phyloP scores from a whole-genome alignment of 2,797 vertebrate species.

The Pseudochirops cupreus region DNA sequence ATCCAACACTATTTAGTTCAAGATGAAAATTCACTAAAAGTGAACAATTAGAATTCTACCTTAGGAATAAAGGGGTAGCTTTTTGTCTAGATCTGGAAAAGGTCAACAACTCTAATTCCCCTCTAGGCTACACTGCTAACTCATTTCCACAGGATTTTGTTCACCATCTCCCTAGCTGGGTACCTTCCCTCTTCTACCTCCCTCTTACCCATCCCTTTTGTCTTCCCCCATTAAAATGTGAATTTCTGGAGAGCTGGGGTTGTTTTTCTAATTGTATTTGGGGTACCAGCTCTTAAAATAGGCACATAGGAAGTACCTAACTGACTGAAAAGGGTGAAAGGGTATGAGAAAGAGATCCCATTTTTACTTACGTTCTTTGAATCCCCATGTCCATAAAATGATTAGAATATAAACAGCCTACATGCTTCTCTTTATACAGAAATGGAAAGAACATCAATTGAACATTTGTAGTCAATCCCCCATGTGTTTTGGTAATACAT shows the following conservation, averaged over 20 bases:
- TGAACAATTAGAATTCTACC: conserved; percentile 51
- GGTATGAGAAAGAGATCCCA: conserved; percentile 20
- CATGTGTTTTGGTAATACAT: conserved; percentile 51
- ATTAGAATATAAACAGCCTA: conserved; percentile 54
- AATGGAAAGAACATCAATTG: conserved; percentile 23
- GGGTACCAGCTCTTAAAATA: background rate
- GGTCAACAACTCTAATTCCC: background rate
- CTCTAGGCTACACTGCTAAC: background rate
- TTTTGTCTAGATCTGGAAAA: conserved; percentile 57
- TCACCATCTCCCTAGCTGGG: background rate
- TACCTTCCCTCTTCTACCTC: background rate
- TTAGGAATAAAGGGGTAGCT: conserved; percentile 33
- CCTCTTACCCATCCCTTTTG: background rate
- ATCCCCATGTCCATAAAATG: conserved; percentile 43
- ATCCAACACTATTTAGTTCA: conserved; percentile 33
- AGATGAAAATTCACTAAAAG: conserved; percentile 60
- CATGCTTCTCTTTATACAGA: conserved; percentile 44
- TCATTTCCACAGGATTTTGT: background rate
- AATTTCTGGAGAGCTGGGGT: background rate
- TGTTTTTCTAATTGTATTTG: background rate
- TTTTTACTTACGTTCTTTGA: conserved; percentile 66
- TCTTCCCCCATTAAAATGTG: background rate
- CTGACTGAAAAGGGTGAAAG: conserved; percentile 46
- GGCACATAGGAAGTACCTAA: background rate
- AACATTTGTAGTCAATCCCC: conserved; percentile 46